phyloP scores from a whole-genome alignment of 2,113 vertebrate genomes.

The Lucifuga dentata region DNA sequence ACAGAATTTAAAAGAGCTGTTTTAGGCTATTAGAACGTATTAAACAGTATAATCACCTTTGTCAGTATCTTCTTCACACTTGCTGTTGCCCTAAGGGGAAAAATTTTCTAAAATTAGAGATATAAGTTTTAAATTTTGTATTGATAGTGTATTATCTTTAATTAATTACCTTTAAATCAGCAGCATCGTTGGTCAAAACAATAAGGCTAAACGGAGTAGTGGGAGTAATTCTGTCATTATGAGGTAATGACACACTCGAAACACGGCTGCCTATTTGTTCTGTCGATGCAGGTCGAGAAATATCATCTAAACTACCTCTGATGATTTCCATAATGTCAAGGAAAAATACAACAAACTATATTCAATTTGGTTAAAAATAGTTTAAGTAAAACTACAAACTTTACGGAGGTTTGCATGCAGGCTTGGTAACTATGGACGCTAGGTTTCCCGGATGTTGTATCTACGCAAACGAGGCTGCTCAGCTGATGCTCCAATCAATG shows the following conservation, averaged over 20 bases:
- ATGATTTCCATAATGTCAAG: conserved; percentile 82
- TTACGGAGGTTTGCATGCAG: neutral
- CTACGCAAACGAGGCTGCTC: conserved; percentile 38
- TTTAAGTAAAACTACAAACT: neutral
- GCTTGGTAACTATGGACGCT: conserved; percentile 65
- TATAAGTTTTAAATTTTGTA: neutral
- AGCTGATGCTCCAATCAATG: conserved; percentile 45
- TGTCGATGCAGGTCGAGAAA: conserved; percentile 83
- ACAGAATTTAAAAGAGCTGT: too few species aligned
- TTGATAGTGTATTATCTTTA: neutral
- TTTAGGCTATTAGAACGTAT: too few species aligned
- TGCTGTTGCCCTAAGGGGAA: conserved; percentile 19
- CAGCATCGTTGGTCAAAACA: conserved; percentile 80
- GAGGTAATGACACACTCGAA: conserved; percentile 68
- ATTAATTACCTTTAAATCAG: conserved; percentile 79
- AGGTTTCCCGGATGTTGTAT: conserved; percentile 67
- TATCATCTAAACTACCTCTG: conserved; percentile 83
- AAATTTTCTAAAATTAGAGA: neutral
- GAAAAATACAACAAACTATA: neutral
- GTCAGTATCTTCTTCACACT: conserved; percentile 31
- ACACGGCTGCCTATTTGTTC: conserved; percentile 72
- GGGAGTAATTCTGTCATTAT: conserved; percentile 38
- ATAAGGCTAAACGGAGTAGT: conserved; percentile 72
- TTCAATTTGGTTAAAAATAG: too few species aligned
- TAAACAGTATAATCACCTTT: conserved; percentile 59